phyloP scores from a whole-genome alignment of 2,888 invertebrate genomes.

The Metallyticus violacea region DNA sequence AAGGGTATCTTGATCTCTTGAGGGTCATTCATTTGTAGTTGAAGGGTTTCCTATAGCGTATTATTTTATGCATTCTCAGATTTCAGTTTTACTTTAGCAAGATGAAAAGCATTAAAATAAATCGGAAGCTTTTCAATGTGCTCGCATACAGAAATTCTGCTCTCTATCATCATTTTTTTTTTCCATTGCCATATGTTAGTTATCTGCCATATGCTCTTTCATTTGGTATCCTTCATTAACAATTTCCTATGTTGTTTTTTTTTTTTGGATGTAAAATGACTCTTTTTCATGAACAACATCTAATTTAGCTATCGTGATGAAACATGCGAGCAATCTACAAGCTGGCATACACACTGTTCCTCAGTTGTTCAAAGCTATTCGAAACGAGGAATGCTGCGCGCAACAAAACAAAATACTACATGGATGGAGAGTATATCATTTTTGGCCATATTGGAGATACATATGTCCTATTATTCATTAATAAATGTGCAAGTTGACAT shows the following conservation, averaged over 20 bases:
- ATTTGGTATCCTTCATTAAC: not conserved
- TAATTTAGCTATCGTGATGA: not conserved
- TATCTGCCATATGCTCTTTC: too few relatives aligned
- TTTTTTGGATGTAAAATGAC: not conserved
- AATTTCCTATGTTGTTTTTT: not conserved
- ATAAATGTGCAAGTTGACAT: not conserved
- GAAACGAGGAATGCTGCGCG: not conserved
- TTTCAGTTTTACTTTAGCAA: too few relatives aligned
- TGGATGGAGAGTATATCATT: not conserved
- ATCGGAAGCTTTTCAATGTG: too few relatives aligned
- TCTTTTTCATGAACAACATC: not conserved
- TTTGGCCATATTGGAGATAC: not conserved
- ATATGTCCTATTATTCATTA: not conserved
- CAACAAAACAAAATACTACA: not conserved
- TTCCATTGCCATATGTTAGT: too few relatives aligned
- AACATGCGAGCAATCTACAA: not conserved
- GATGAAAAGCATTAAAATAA: too few relatives aligned
- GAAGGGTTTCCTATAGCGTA: too few relatives aligned
- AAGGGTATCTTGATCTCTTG: too few relatives aligned
- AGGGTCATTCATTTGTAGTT: too few relatives aligned
- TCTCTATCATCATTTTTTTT: too few relatives aligned
- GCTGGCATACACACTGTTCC: not conserved
- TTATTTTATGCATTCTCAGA: too few relatives aligned
- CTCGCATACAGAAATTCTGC: too few relatives aligned
- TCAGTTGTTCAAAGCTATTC: not conserved